These are phyloP conservation scores for Ranitomeya variabilis DNA, from an alignment of 2,113 vertebrate species.

Conservation along the genomic window DNA sequence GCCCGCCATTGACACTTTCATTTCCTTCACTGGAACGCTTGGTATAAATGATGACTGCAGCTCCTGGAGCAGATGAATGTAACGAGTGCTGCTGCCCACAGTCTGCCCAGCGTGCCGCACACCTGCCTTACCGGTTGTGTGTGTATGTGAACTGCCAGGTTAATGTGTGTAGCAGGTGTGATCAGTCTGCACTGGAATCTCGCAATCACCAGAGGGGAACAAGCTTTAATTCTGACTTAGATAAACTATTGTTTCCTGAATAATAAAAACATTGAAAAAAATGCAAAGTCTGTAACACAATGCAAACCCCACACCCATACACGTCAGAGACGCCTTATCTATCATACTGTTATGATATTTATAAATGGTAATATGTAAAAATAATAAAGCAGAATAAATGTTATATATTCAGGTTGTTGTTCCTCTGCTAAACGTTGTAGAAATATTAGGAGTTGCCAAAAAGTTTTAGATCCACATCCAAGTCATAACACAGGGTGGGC, in stretches of 20 bases:
- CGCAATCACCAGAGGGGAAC: background rate
- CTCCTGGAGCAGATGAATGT: background rate
- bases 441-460: too few species aligned
- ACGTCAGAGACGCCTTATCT: background rate
- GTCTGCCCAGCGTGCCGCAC: background rate
- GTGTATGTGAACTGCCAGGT: background rate
- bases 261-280: background rate
- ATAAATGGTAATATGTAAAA: too few species aligned
- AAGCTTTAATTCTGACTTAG: conserved; percentile 16
- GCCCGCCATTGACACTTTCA: background rate
- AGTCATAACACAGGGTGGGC: too few species aligned
- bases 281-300: background rate
- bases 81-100: background rate
- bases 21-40: background rate
- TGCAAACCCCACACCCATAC: background rate
- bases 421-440: too few species aligned
- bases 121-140: conserved; percentile 35
- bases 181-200: conserved; percentile 19
- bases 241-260: conserved; percentile 24
- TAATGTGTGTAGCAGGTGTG: conserved; percentile 33
- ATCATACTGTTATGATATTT: background rate
- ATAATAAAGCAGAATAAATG: too few species aligned
- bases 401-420: too few species aligned
- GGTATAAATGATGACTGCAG: background rate
- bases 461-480: too few species aligned